These are phyloP conservation scores for Vollenhovia emeryi DNA, from an alignment of 1,140 invertebrate species.

Conservation along the genomic window DNA sequence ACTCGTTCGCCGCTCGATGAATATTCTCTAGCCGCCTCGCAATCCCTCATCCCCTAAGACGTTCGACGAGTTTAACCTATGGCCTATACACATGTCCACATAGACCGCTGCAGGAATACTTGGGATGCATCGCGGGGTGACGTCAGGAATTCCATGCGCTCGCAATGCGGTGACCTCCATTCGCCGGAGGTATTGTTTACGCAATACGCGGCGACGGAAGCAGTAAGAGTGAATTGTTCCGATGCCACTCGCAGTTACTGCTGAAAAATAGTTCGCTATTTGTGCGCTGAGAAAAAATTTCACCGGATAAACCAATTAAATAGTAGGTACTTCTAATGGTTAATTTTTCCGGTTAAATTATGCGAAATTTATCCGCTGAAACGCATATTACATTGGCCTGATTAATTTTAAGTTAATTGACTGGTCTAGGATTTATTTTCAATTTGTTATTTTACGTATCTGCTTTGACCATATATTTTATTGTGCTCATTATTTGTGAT, in stretches of 20 bases:
- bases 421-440: too few relatives aligned
- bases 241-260: not conserved
- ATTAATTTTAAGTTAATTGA: too few relatives aligned
- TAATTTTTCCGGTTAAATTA: too few relatives aligned
- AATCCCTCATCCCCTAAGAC: conserved; percentile 18
- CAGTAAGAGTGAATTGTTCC: conserved; percentile 2
- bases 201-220: not conserved
- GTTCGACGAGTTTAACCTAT: conserved; percentile 37
- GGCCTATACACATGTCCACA: conserved; percentile 1
- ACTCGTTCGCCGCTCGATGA: conserved; percentile 3
- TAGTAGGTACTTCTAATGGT: too few relatives aligned
- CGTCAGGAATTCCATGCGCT: conserved; percentile 46
- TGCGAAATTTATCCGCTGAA: too few relatives aligned
- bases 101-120: conserved; percentile 31
- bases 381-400: too few relatives aligned
- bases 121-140: conserved; percentile 41
- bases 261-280: not conserved
- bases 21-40: conserved; percentile 24
- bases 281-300: too few relatives aligned
- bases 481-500: too few relatives aligned
- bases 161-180: conserved; percentile 2
- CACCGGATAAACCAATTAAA: too few relatives aligned
- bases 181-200: conserved; percentile 20
- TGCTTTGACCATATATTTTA: too few relatives aligned
- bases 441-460: too few relatives aligned